Evolutionary conservation across 2,797 vertebrate genomes (phyloP), one percentile per base, ranked within the genome.

Genomic region (Acanthurus leucopareius): DNA sequence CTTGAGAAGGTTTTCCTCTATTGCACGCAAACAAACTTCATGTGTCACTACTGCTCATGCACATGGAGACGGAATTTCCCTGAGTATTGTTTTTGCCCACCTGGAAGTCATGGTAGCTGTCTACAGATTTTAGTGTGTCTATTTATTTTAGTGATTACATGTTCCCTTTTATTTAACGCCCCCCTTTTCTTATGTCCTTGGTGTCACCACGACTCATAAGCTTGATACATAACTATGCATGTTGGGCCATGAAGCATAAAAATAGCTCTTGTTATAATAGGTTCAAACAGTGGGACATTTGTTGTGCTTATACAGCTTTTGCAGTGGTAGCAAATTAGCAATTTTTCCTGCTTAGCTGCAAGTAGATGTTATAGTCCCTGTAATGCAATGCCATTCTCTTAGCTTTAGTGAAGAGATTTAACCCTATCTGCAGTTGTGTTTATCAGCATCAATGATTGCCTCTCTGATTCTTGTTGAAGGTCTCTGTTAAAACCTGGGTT

Each of bases 381-480:
- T 22, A 20, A 35, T 32, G 7, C 59, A 47, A 22, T 71, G 28
- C 62, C 56, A 25, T 71, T 83, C 71, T 77, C 51, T 51, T 42
- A 53, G 58, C 54, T 73, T 49, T 22, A 75, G 69, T 77, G 54
- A 75, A 73, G 57, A 85, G 69, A 73, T 85, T 75, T 71, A 68
- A 80, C 75, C 74, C 67, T 77, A 79, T 85, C 70, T 83, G 75
- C 80, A 79, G 67, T 78, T 71, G 44, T 72, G 65, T 64, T 53
- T 49, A 58, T 71, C 66, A 62, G 60, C 75, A 74, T 87, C 82
- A 91, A 76, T 84, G 69, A 57, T 66, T 3, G 51, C 40, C 58
- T 81, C 59, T 79, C 40, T 42, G 69, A 85, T 67, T 88, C 53
- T 73, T 78, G 59, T 69, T 86, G 86, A 85, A 86, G 75, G 82